A percentile compares a stretch with the other conserved stretches of the same genome.
These are phyloP conservation scores for Hybognathus amarus DNA, from an alignment of 2,797 vertebrate species.

Conservation along the genomic window DNA sequence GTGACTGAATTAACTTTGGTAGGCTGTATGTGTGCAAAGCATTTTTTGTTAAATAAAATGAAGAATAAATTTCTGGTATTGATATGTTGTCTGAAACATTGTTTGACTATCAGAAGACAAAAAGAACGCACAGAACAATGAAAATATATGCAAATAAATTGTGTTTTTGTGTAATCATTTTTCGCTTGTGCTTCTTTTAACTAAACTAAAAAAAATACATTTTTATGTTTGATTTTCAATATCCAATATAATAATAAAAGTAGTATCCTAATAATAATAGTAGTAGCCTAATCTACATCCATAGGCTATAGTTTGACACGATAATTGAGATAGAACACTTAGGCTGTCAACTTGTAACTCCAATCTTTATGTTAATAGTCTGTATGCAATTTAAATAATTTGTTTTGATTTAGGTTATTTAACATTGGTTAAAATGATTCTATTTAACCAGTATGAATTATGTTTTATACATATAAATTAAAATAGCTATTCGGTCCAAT, in stretches of 20 bases:
- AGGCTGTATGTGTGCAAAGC: neutral
- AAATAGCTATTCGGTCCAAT: neutral
- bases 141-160: constrained; percentile 30
- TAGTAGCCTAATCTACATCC: neutral
- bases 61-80: constrained; percentile 1
- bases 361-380: neutral
- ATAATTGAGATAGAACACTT: neutral
- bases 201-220: neutral
- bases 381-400: neutral
- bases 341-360: neutral
- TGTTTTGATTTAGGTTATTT: neutral
- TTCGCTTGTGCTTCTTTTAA: neutral
- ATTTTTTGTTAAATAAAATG: constrained; percentile 1
- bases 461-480: neutral
- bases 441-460: neutral
- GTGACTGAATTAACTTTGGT: constrained; percentile 5
- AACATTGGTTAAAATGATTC: no score
- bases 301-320: neutral
- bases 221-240: neutral
- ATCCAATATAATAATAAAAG: neutral
- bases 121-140: neutral
- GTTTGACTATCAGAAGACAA: neutral
- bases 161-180: neutral
- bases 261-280: neutral
- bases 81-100: constrained; percentile 3